phyloP scores from a whole-genome alignment of 2,797 vertebrate genomes.

The Sphenopsis melanotis region DNA sequence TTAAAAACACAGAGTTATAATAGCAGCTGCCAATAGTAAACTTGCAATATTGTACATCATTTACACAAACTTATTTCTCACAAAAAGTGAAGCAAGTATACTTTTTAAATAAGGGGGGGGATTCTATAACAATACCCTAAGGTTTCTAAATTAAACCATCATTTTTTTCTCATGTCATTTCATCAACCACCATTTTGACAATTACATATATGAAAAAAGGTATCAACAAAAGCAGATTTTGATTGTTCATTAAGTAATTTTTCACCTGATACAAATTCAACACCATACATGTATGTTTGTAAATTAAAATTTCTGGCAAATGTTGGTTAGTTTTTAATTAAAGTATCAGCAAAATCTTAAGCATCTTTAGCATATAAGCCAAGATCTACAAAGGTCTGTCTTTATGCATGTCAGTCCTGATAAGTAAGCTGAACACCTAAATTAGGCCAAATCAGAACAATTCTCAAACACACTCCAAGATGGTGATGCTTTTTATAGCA shows the following conservation, averaged over 20 bases:
- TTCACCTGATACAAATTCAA: neutral
- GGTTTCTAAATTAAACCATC: neutral
- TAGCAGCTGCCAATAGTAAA: neutral
- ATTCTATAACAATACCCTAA: neutral
- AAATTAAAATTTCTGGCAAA: neutral
- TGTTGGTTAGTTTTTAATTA: neutral
- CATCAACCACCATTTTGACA: neutral
- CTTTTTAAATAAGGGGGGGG: rapidly evolving
- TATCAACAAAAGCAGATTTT: neutral
- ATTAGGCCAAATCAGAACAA: neutral
- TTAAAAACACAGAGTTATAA: neutral
- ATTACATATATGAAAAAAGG: neutral
- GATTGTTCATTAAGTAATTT: neutral
- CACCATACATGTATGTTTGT: neutral
- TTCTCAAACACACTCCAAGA: neutral
- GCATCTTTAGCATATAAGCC: neutral
- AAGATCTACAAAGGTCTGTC: neutral
- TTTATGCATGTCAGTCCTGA: neutral
- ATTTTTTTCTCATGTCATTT: neutral
- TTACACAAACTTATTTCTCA: neutral
- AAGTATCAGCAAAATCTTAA: neutral
- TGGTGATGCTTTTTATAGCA: neutral
- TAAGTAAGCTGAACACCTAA: neutral
- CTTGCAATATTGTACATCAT: neutral
- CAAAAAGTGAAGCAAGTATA: neutral